These are phyloP conservation scores for Plusia festucae DNA, from an alignment of 2,888 invertebrate genomes.

Conservation along the genomic window DNA sequence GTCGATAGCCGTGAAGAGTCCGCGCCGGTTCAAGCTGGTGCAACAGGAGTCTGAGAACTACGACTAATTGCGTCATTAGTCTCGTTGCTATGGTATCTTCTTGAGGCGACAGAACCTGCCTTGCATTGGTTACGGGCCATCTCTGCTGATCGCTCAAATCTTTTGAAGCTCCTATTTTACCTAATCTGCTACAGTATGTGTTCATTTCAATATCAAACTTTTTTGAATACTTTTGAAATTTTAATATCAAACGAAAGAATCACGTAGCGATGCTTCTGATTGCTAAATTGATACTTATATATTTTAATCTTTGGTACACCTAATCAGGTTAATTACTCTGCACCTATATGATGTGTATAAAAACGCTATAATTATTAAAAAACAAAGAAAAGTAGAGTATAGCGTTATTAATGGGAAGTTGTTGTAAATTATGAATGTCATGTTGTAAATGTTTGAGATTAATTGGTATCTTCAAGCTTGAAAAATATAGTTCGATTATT, in stretches of 20 bases:
- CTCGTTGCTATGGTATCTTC: slow-evolving; percentile 19
- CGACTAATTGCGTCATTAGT: slow-evolving; percentile 89
- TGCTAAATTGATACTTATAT: neutral
- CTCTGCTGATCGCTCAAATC: slow-evolving; percentile 54
- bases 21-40: slow-evolving; percentile 95
- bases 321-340: slow-evolving; percentile 25
- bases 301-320: neutral
- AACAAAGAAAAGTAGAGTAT: neutral
- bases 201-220: slow-evolving; percentile 20
- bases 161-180: slow-evolving; percentile 36
- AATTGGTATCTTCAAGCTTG: neutral
- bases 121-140: slow-evolving; percentile 43
- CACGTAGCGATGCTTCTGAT: slow-evolving; percentile 1
- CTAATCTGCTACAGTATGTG: slow-evolving; percentile 19
- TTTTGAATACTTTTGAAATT: slow-evolving; percentile 41
- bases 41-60: slow-evolving; percentile 97
- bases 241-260: neutral
- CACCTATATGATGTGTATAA: slow-evolving; percentile 28
- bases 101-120: slow-evolving; percentile 37
- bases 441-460: slow-evolving; percentile 2
- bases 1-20: slow-evolving; percentile 95
- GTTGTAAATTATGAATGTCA: slow-evolving; percentile 4
- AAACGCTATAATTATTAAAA: neutral
- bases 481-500: neutral
- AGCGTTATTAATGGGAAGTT: neutral